Conservation (phyloP, 2,888 invertebrate genomes). For the Crioceris asparagi region DNA sequence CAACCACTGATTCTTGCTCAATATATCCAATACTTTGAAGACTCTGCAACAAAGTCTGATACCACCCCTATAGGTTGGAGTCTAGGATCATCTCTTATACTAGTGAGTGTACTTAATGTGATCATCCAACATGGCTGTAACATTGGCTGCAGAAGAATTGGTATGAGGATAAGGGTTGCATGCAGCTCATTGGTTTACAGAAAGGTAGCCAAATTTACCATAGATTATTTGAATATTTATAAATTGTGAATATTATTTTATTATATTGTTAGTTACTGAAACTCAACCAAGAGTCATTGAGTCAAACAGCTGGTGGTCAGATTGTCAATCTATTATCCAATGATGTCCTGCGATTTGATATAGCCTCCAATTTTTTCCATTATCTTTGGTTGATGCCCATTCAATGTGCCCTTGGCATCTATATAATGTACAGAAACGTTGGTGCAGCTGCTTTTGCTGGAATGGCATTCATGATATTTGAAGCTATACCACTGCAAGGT, state of each 20-base stretch:
- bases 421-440: conserved; percentile 46
- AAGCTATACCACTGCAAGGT: conserved; percentile 44
- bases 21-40: conserved; percentile 43
- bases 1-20: conserved; percentile 49
- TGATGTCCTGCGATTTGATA: conserved; percentile 73
- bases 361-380: conserved; percentile 58
- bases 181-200: conserved; percentile 68
- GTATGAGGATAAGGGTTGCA: conserved; percentile 67
- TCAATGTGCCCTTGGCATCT: conserved; percentile 53
- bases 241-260: neutral
- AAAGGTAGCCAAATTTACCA: too few relatives aligned
- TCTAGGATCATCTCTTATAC: conserved; percentile 51
- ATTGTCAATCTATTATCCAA: conserved; percentile 77
- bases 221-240: neutral
- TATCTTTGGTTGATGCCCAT: conserved; percentile 74
- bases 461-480: conserved; percentile 44
- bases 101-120: conserved; percentile 45
- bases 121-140: conserved; percentile 54
- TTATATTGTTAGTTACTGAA: conserved; percentile 42
- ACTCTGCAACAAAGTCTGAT: neutral
- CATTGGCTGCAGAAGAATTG: conserved; percentile 50
- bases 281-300: conserved; percentile 57
- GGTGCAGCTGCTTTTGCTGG: conserved; percentile 50
- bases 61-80: conserved; percentile 48
- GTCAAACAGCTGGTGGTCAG: conserved; percentile 73